Base-by-base conservation (phyloP, 2,888 invertebrate genomes). In the Leptopterna dolabrata region DNA sequence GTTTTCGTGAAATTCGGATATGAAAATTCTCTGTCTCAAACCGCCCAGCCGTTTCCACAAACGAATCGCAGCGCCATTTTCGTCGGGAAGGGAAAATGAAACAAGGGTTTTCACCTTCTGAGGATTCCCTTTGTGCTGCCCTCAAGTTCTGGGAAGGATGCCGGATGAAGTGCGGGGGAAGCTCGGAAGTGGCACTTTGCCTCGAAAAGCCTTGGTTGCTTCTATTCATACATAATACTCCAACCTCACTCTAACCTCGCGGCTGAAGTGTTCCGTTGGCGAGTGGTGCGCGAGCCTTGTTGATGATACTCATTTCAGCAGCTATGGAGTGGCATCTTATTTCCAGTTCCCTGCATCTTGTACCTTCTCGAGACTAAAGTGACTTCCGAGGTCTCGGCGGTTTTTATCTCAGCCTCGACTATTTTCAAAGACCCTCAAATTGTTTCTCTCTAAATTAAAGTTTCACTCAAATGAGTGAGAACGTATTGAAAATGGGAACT, bases 151-250 rank as follows among this genome's bases (percentile, higher is more conserved):
- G 63, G 63, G 11, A 27, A 24, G 11, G 24, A 9, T 24, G 24
- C 63, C 24, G 63, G 63, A 63, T 19, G 19, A 13, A 47, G 47
- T 1, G 47, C 7, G 47, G 47, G 13, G 47, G 13, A 11, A 13
- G 24, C 63, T 63, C 63, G 63, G 63, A 63, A 63, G 63, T 63
- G 63, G 63, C 63, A 63, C 63, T 63, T 63, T 63, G 24, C 63
- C 63, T 63, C 63, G 63, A 63, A 63, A 63, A 63, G 63, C 63
- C 24, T 63, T 7, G 24, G 36, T 36, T 63, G n/a, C 19, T 9
- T 63, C 63, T 63, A 63, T 63, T 63, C 63, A 63, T 63, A 63
- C 63, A 63, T 63, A 63, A 63, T 63, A 63, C 63, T 63, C 63
- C 63, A 63, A 24, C 63, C 63, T 63, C 24, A n/a, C 19, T 9